phyloP scores from a whole-genome alignment of 2,113 vertebrate genomes.

The Osmerus eperlanus region DNA sequence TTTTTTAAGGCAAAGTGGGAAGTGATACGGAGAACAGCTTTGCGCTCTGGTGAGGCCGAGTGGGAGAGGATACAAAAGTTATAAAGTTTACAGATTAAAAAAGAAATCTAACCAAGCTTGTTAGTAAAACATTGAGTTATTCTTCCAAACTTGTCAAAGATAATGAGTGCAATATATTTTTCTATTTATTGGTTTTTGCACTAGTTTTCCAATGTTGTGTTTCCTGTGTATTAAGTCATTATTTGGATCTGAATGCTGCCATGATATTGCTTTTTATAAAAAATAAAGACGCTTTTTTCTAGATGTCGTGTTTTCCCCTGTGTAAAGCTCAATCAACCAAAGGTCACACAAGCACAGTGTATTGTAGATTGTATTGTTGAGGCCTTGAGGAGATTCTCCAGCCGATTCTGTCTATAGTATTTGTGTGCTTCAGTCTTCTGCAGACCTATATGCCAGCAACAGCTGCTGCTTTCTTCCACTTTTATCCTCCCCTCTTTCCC shows the following conservation, averaged over 20 bases:
- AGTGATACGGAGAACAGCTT: slow-evolving; percentile 20
- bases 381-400: too few relatives aligned
- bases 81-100: slow-evolving; percentile 57
- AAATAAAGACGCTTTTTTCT: slow-evolving; percentile 39
- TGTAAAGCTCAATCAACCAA: not conserved
- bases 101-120: slow-evolving; percentile 43
- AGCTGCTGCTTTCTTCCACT: not conserved
- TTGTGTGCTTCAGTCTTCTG: not conserved
- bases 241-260: slow-evolving; percentile 45
- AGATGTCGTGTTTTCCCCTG: not conserved
- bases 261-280: slow-evolving; percentile 63
- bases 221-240: slow-evolving; percentile 56
- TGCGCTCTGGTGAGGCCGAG: slow-evolving; percentile 1
- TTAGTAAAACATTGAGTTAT: slow-evolving; percentile 53
- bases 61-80: slow-evolving; percentile 9
- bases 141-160: slow-evolving; percentile 49
- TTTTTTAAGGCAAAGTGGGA: too few relatives aligned
- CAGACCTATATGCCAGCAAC: slow-evolving; percentile 8
- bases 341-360: not conserved
- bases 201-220: slow-evolving; percentile 57
- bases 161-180: slow-evolving; percentile 71
- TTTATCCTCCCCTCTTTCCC: not conserved
- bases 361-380: too few relatives aligned
- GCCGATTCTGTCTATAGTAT: not conserved
- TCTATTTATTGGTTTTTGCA: slow-evolving; percentile 58